These are phyloP conservation scores for Xenus cinereus DNA, from an alignment of 2,113 vertebrate species.

Conservation along the genomic window DNA sequence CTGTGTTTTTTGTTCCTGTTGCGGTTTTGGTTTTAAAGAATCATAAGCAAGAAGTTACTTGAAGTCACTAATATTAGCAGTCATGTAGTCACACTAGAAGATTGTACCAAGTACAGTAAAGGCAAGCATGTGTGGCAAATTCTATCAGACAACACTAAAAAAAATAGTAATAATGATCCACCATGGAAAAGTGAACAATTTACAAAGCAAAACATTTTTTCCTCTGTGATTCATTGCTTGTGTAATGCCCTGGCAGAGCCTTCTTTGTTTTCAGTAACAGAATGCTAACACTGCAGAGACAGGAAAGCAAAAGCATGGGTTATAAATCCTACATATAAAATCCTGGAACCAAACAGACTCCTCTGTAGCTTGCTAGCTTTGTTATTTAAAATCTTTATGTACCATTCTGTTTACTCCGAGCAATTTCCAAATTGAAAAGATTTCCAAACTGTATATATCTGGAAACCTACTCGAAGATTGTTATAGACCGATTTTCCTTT, in stretches of 20 bases:
- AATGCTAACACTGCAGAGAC: slow-evolving; percentile 68
- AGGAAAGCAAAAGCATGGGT: slow-evolving; percentile 59
- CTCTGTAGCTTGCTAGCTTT: slow-evolving; percentile 49
- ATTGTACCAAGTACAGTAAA: not conserved
- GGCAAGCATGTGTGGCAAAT: slow-evolving; percentile 28
- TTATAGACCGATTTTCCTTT: slow-evolving; percentile 46
- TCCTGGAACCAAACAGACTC: slow-evolving; percentile 33
- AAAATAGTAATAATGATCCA: not conserved
- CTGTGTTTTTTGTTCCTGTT: slow-evolving; percentile 17
- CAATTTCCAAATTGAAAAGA: slow-evolving; percentile 54
- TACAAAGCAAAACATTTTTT: slow-evolving; percentile 67
- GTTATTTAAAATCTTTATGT: slow-evolving; percentile 59
- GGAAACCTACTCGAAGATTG: slow-evolving; percentile 12
- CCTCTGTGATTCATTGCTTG: slow-evolving; percentile 68
- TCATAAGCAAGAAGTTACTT: slow-evolving; percentile 23
- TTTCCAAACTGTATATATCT: slow-evolving; percentile 54
- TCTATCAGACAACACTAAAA: slow-evolving; percentile 16
- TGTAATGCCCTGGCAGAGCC: slow-evolving; percentile 64
- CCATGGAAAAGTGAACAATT: slow-evolving; percentile 61
- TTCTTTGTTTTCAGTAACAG: slow-evolving; percentile 67
- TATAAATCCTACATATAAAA: slow-evolving; percentile 70
- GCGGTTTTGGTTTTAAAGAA: slow-evolving; percentile 9
- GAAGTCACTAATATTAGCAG: not conserved
- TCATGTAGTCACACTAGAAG: not conserved
- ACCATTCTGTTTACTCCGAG: slow-evolving; percentile 41